Conservation (phyloP, 1,140 invertebrate species). For the Acromyrmex charruanus region DNA sequence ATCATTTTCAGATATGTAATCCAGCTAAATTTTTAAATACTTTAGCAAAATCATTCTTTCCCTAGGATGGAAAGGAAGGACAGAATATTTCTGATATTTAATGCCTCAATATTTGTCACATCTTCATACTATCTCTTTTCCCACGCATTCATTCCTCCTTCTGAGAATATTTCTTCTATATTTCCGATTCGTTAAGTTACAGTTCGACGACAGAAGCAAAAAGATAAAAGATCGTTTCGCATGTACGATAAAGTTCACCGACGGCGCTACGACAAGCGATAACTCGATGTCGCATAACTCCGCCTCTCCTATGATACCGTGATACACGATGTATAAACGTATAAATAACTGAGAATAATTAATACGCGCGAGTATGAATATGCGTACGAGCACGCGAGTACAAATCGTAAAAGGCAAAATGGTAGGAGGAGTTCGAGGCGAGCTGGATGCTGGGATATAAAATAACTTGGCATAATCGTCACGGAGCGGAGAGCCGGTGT, state of each 20-base stretch:
- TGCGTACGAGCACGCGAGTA: slow-evolving; percentile 2
- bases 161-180: not conserved
- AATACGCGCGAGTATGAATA: slow-evolving; percentile 43
- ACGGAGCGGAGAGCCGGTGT: slow-evolving; percentile 46
- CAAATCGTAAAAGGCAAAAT: slow-evolving; percentile 58
- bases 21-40: no score
- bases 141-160: not conserved
- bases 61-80: not conserved
- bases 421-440: slow-evolving; percentile 58
- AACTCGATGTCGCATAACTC: slow-evolving; percentile 3
- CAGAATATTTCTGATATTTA: not conserved
- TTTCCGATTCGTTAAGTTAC: not conserved
- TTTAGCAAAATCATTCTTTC: no score
- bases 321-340: slow-evolving; percentile 31
- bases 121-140: not conserved
- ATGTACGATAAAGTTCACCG: slow-evolving; percentile 45
- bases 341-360: slow-evolving; percentile 52
- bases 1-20: no score
- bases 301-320: not conserved
- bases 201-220: not conserved
- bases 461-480: slow-evolving; percentile 59
- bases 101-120: not conserved
- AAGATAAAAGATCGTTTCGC: not conserved
- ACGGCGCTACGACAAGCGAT: slow-evolving; percentile 1
- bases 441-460: slow-evolving; percentile 58